Percentiles rank a stretch among this genome's conserved stretches.
Conservation (phyloP, 2,797 vertebrate genomes). For the Pseudochirops corinnae region DNA sequence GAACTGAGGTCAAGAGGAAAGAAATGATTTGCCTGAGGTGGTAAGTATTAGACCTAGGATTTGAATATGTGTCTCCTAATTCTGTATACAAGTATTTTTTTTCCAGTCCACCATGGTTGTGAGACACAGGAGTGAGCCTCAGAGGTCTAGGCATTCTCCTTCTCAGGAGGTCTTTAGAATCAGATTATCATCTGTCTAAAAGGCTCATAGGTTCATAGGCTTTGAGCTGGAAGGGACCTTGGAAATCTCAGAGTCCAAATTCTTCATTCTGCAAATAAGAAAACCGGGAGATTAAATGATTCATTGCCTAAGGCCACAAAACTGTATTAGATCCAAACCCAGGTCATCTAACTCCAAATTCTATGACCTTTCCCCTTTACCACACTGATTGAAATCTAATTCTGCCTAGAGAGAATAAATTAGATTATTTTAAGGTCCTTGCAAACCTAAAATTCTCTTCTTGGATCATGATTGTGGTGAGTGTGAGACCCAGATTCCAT, state of each 20-base stretch:
- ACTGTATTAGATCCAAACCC: neutral
- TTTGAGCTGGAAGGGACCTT: neutral
- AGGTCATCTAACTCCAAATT: neutral
- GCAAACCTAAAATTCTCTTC: neutral
- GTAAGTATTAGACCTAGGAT: neutral
- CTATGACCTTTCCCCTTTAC: neutral
- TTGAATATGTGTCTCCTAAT: neutral
- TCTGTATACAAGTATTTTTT: neutral
- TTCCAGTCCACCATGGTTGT: neutral
- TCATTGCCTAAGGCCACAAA: neutral
- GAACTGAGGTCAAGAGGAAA: neutral
- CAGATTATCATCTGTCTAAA: neutral
- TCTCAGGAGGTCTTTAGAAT: neutral
- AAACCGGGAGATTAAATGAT: neutral
- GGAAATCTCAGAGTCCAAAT: neutral
- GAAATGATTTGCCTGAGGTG: neutral
- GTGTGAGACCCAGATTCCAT: neutral
- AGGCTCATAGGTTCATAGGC: neutral
- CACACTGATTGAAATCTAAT: neutral
- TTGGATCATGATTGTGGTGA: neutral
- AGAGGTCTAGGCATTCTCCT: neutral
- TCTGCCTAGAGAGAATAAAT: conserved; percentile 18
- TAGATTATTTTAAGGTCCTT: conserved; percentile 44
- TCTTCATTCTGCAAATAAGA: neutral
- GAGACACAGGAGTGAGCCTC: neutral